A percentile compares a stretch with the other conserved stretches of the same genome.
phyloP scores from a whole-genome alignment of 2,888 invertebrate genomes.

The Chymomyza caudatula region DNA sequence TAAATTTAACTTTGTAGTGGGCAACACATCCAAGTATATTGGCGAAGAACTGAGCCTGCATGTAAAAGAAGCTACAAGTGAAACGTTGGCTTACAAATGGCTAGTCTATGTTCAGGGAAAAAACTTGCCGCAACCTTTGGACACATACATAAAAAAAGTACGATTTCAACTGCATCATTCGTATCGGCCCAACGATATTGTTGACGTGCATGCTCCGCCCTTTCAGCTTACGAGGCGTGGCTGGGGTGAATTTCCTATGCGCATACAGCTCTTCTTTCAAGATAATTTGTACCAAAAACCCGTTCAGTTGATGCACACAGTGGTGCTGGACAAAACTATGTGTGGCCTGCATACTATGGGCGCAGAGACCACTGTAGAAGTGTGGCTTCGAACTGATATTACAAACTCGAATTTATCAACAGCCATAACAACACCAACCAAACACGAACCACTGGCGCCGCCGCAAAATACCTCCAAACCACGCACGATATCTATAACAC shows the following conservation, averaged over 20 bases:
- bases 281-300: constrained; percentile 86
- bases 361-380: constrained; percentile 87
- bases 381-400: constrained; percentile 81
- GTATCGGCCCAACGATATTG: constrained; percentile 91
- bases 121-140: constrained; percentile 80
- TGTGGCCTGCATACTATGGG: constrained; percentile 91
- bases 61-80: constrained; percentile 79
- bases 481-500: constrained; percentile 53
- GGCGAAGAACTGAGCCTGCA: constrained; percentile 76
- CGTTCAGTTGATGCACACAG: constrained; percentile 87
- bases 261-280: constrained; percentile 88
- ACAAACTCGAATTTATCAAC: background rate
- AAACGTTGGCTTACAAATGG: constrained; percentile 92
- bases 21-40: constrained; percentile 91
- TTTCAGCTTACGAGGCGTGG: constrained; percentile 91
- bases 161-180: constrained; percentile 90
- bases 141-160: constrained; percentile 85
- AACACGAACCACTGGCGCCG: background rate
- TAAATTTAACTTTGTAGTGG: constrained; percentile 80
- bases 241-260: constrained; percentile 94
- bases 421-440: background rate
- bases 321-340: constrained; percentile 88
- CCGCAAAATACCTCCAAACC: constrained; percentile 30
- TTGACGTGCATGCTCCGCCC: constrained; percentile 88
- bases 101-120: constrained; percentile 90